Evolutionary conservation across 2,797 vertebrate genomes (phyloP), one percentile per base, ranked within the genome.

Genomic region (Myotis planiceps): DNA sequence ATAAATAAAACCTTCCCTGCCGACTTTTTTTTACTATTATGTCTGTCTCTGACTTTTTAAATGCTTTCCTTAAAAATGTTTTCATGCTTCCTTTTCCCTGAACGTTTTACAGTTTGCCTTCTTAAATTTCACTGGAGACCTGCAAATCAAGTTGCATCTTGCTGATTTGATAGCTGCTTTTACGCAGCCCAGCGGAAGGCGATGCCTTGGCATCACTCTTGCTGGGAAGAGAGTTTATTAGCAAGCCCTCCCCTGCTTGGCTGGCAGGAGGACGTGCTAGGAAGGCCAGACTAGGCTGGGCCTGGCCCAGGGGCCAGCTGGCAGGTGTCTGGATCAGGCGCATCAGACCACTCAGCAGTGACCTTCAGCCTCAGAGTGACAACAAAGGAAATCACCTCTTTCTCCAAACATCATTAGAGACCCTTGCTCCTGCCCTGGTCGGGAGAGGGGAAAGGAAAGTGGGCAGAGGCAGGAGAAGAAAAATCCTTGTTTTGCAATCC

Each of bases 401-500:
- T 98, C 97, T 96, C 95, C 92, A 53, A 74, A 92, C 87, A 96
- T 98, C 98, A 97, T 98, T 98, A 98, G 96, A 90, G 80, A 98
- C 68, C 37, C 87, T 97, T 90, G 74, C 94, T 96, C 97, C 98
- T 66, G 72, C 85, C 71, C 85, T 96, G 97, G 88, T 92, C 94
- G 51, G 49, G 72, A 96, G 88, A 97, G 49, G 90, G 32, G 94
- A 90, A 95, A 63, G 75, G 19, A 85, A 88, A 95, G 94, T 79
- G 78, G 53, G 27, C 69, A 94, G 66, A 95, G 16, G 85, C 66
- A 88, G 71, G 66, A 65, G 45, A 95, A 98, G 95, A 98, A 97
- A 96, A 98, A 97, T 98, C 97, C 97, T 98, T 98, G 98, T 98
- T 98, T 98, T 98, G 97, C 97, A 98, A 97, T 97, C 98, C 96